A percentile compares a stretch with the other conserved stretches of the same genome.
Conservation (phyloP, 2,797 vertebrate genomes). For the Emydoidea blandingii region DNA sequence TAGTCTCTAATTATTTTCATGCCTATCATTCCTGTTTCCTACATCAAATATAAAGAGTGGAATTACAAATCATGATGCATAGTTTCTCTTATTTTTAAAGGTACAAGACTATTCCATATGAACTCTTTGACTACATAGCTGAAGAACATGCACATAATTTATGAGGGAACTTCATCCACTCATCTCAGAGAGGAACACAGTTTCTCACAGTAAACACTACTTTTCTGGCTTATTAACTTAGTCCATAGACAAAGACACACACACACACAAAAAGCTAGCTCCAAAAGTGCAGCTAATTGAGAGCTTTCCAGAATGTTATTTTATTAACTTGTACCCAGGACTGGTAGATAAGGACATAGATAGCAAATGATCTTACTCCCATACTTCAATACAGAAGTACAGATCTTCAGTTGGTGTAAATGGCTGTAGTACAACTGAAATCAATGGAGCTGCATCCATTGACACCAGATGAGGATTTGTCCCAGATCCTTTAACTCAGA, state of each 20-base stretch:
- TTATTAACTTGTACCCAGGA: neutral
- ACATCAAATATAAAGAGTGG: neutral
- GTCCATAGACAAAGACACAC: too few relatives aligned
- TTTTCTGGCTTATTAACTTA: neutral
- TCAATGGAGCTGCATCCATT: neutral
- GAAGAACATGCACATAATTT: neutral
- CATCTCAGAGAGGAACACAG: neutral
- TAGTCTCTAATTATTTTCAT: slow-evolving; percentile 49
- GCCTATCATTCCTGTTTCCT: neutral
- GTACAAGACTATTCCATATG: neutral
- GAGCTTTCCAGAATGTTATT: neutral
- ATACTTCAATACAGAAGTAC: neutral
- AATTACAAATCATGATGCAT: slow-evolving; percentile 26
- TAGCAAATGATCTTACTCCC: neutral
- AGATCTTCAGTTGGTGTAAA: neutral
- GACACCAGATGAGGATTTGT: neutral
- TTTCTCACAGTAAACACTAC: neutral
- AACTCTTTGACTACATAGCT: neutral
- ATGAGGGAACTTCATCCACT: neutral
- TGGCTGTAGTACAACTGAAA: neutral
- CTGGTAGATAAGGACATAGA: neutral
- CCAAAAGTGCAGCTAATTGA: neutral
- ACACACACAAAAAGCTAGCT: neutral
- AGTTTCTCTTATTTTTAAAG: slow-evolving; percentile 24
- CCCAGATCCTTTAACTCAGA: neutral